Evolutionary conservation across 2,113 vertebrate species (phyloP).

Genomic region (Alosa alosa): DNA sequence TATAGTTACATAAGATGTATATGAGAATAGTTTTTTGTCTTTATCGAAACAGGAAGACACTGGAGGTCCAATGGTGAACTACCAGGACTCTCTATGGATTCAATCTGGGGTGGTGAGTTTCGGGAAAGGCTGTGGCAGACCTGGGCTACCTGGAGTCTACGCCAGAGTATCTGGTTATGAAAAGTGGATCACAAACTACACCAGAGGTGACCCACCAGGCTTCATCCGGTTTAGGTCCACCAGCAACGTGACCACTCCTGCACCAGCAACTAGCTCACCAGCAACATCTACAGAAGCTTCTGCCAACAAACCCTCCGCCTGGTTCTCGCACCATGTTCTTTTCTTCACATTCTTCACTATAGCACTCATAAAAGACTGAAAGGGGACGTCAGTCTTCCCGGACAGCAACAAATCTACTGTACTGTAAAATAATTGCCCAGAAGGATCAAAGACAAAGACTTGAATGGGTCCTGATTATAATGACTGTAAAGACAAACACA

Average conservation of each 20-base stretch:
- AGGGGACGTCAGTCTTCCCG: background rate
- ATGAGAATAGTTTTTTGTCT: background rate
- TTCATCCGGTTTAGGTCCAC: background rate
- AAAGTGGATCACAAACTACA: background rate
- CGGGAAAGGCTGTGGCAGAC: background rate
- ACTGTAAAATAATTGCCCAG: no score
- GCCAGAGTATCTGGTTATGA: background rate
- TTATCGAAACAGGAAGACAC: background rate
- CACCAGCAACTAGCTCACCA: background rate
- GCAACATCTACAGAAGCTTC: background rate
- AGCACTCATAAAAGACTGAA: background rate
- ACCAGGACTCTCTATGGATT: background rate
- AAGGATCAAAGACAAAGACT: no score
- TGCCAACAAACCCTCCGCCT: background rate
- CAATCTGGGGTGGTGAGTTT: constrained; percentile 2
- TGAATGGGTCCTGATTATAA: no score
- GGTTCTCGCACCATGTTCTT: background rate
- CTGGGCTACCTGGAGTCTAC: background rate
- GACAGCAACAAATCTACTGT: no score
- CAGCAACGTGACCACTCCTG: background rate
- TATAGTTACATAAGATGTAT: background rate
- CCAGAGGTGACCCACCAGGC: background rate
- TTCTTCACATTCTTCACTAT: background rate
- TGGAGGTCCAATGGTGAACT: background rate
- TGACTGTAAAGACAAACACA: no score